These are phyloP conservation scores for Drosophila saltans DNA, from an alignment of 1,140 invertebrate species.

Conservation along the genomic window DNA sequence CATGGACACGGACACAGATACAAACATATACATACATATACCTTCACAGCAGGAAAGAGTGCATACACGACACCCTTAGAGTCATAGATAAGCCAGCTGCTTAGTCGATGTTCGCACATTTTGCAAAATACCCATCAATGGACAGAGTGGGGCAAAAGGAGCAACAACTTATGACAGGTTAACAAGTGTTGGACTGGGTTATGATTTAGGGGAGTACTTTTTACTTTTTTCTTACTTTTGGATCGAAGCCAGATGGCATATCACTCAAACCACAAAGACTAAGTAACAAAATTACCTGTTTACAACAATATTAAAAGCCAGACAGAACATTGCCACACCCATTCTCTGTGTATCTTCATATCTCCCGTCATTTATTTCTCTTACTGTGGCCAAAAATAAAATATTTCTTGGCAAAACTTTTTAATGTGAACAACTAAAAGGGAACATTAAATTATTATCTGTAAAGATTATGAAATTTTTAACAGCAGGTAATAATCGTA, in stretches of 20 bases:
- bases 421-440: constrained; percentile 75
- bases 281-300: constrained; percentile 68
- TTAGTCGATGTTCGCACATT: constrained; percentile 74
- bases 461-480: constrained; percentile 78
- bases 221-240: neutral
- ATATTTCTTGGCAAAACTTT: constrained; percentile 73
- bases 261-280: constrained; percentile 33
- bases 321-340: constrained; percentile 30
- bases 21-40: constrained; percentile 35
- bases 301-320: constrained; percentile 68
- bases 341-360: neutral
- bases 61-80: constrained; percentile 11
- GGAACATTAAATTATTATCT: constrained; percentile 80
- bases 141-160: neutral
- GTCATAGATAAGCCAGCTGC: constrained; percentile 59
- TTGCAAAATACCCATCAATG: neutral
- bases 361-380: neutral
- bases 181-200: constrained; percentile 50
- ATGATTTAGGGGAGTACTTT: constrained; percentile 51
- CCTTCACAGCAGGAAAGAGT: constrained; percentile 13
- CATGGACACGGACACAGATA: constrained; percentile 25
- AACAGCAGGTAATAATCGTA: constrained; percentile 81
- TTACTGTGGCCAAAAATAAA: constrained; percentile 24
- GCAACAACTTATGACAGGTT: constrained; percentile 49
- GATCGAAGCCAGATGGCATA: constrained; percentile 48